These are phyloP conservation scores for Tholera decimalis DNA, from an alignment of 2,888 invertebrate species.

Conservation along the genomic window DNA sequence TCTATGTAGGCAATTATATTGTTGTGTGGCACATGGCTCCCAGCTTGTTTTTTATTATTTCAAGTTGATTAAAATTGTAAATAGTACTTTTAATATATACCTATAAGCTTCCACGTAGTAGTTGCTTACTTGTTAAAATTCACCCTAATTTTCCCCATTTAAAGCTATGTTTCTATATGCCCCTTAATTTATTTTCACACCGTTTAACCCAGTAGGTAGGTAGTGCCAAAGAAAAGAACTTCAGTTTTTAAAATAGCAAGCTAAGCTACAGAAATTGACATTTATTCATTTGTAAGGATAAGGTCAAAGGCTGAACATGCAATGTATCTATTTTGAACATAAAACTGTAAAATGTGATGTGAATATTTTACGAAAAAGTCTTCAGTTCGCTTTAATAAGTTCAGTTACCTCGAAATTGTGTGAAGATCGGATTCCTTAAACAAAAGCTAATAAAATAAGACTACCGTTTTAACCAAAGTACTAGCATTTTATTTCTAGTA, in stretches of 20 bases:
- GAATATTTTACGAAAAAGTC: slow-evolving; percentile 3
- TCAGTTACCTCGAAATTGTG: slow-evolving; percentile 36
- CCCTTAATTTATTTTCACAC: too few species aligned
- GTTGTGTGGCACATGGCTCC: too few species aligned
- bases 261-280: slow-evolving; percentile 14
- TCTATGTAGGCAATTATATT: too few species aligned
- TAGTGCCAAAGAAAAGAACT: not conserved
- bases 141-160: too few species aligned
- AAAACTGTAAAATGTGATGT: slow-evolving; percentile 7
- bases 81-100: too few species aligned
- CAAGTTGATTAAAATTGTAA: too few species aligned
- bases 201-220: too few species aligned
- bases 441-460: not conserved
- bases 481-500: not conserved
- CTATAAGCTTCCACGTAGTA: too few species aligned
- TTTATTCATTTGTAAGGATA: slow-evolving; percentile 14
- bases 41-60: too few species aligned
- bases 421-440: slow-evolving; percentile 9
- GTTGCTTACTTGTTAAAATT: too few species aligned
- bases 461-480: not conserved
- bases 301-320: slow-evolving; percentile 9
- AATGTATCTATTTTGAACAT: not conserved
- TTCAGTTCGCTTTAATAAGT: slow-evolving; percentile 9
- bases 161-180: too few species aligned
- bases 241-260: not conserved